Evolutionary conservation across 2,888 invertebrate species (phyloP).

Genomic region (Nephrotoma appendiculata): DNA sequence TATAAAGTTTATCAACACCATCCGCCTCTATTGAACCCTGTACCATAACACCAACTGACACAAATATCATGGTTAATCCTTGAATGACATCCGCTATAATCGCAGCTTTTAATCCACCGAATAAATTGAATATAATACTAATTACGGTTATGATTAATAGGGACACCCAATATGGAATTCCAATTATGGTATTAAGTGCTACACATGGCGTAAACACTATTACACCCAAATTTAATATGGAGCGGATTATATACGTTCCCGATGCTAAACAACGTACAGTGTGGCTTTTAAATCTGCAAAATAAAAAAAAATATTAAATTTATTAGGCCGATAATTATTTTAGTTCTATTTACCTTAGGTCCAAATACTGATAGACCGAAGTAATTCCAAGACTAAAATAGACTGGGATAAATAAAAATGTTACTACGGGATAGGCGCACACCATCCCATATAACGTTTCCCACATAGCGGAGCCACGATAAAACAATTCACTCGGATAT

Average conservation of each 20-base stretch:
- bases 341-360: slow-evolving; percentile 42
- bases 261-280: slow-evolving; percentile 65
- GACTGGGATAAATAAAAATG: slow-evolving; percentile 71
- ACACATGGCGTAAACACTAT: slow-evolving; percentile 84
- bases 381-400: slow-evolving; percentile 72
- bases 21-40: slow-evolving; percentile 63
- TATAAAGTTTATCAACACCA: slow-evolving; percentile 51
- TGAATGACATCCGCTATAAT: slow-evolving; percentile 84
- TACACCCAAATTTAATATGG: slow-evolving; percentile 66
- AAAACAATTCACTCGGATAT: slow-evolving; percentile 71
- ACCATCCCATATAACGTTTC: slow-evolving; percentile 75
- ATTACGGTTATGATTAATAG: slow-evolving; percentile 61
- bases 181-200: slow-evolving; percentile 69
- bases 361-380: slow-evolving; percentile 75
- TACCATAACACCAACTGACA: slow-evolving; percentile 64
- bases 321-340: background rate
- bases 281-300: slow-evolving; percentile 40
- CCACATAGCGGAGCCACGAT: slow-evolving; percentile 76
- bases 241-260: slow-evolving; percentile 66
- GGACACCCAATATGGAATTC: slow-evolving; percentile 72
- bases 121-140: slow-evolving; percentile 57
- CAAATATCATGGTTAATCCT: slow-evolving; percentile 69
- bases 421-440: slow-evolving; percentile 68
- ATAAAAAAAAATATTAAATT: background rate
- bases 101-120: slow-evolving; percentile 68